These are phyloP conservation scores for Hypothenemus hampei DNA, from an alignment of 1,140 invertebrate genomes.

Conservation along the genomic window DNA sequence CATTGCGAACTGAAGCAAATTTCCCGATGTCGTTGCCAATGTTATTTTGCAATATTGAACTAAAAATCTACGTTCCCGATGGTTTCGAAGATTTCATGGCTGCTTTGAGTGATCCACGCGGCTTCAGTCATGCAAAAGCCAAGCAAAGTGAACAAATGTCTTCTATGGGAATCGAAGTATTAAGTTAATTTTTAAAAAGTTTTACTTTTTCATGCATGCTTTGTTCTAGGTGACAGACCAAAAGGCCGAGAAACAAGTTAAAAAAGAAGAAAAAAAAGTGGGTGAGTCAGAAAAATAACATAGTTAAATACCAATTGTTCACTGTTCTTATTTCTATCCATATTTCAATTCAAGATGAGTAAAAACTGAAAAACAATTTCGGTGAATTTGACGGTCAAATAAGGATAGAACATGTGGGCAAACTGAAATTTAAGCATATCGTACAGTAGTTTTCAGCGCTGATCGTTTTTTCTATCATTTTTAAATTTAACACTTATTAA, in stretches of 20 bases:
- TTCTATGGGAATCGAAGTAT: constrained; percentile 84
- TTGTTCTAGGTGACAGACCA: constrained; percentile 40
- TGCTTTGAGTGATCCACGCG: constrained; percentile 91
- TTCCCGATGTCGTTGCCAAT: constrained; percentile 98
- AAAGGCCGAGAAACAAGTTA: constrained; percentile 45
- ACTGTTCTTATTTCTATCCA: no score
- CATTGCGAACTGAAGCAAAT: constrained; percentile 95
- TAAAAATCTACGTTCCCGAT: constrained; percentile 99
- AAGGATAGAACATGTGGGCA: no score
- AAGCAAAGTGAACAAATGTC: constrained; percentile 89
- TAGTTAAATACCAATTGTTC: no score
- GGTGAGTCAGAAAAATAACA: constrained; percentile 47
- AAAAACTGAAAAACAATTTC: no score
- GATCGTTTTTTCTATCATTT: no score
- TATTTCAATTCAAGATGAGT: no score
- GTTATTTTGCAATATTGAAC: constrained; percentile 97
- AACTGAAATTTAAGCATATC: no score
- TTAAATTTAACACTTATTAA: no score
- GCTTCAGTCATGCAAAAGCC: constrained; percentile 83
- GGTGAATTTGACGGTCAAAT: no score
- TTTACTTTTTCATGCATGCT: constrained; percentile 1
- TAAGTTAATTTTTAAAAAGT: neutral
- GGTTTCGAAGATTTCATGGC: constrained; percentile 99
- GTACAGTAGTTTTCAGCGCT: no score
- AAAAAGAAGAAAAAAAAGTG: constrained; percentile 69